These are phyloP conservation scores for Philotrypesis tridentata DNA, from an alignment of 1,140 invertebrate genomes.

Conservation along the genomic window DNA sequence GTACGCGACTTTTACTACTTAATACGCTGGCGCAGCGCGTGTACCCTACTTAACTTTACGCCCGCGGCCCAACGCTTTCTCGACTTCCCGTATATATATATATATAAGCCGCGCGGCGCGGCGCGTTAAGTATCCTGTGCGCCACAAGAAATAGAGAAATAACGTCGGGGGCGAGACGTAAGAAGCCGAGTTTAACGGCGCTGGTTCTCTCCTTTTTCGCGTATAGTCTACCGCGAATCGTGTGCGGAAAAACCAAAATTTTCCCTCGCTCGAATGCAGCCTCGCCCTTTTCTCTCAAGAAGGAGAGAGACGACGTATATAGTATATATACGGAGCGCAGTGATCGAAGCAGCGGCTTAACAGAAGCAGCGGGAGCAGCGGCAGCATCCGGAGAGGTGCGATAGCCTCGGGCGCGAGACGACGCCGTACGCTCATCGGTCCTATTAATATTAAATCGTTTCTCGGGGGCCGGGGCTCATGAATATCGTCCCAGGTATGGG, in stretches of 20 bases:
- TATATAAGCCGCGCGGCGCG: not conserved
- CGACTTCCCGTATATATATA: not conserved
- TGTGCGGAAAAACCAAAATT: too few species aligned
- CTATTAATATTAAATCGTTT: constrained; percentile 43
- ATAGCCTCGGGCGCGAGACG: not conserved
- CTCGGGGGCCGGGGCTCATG: not conserved
- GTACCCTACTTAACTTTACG: not conserved
- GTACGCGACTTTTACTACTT: not conserved
- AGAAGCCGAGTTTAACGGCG: too few species aligned
- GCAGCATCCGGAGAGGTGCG: not conserved
- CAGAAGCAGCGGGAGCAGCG: not conserved
- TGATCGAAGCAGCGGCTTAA: too few species aligned
- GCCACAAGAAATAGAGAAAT: too few species aligned
- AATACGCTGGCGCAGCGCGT: not conserved
- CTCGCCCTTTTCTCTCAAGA: too few species aligned
- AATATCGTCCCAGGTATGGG: not conserved
- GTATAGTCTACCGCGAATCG: too few species aligned
- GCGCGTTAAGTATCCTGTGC: too few species aligned
- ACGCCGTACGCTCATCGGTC: not conserved
- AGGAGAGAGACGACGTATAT: too few species aligned
- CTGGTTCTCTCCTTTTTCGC: too few species aligned
- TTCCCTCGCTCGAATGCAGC: too few species aligned
- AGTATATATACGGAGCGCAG: too few species aligned
- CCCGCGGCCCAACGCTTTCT: not conserved
- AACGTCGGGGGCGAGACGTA: too few species aligned